phyloP scores from a whole-genome alignment of 2,113 vertebrate species.

The Melanerpes aurifrons region DNA sequence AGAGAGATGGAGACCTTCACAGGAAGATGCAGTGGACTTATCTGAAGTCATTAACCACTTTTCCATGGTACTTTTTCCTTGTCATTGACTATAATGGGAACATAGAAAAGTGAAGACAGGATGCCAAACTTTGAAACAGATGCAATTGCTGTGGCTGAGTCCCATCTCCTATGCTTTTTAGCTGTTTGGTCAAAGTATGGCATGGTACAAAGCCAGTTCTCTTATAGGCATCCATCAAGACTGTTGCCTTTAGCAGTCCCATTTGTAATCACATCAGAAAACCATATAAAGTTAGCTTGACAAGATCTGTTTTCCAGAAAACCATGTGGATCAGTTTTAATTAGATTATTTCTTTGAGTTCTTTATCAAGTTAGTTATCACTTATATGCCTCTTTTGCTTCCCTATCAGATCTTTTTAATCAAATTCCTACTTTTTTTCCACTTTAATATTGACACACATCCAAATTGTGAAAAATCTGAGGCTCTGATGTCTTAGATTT shows the following conservation, averaged over 20 bases:
- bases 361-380: conserved; percentile 59
- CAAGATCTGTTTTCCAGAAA: conserved; percentile 63
- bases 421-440: conserved; percentile 28
- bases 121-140: conserved; percentile 29
- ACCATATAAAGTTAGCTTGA: conserved; percentile 49
- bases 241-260: conserved; percentile 21
- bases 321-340: conserved; percentile 28
- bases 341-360: conserved; percentile 48
- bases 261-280: conserved; percentile 67
- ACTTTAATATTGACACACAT: conserved; percentile 27
- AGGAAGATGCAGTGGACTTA: background rate
- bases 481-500: background rate
- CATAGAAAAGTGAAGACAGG: background rate
- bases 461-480: conserved; percentile 24
- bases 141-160: background rate
- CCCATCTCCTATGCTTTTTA: conserved; percentile 21
- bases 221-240: conserved; percentile 13
- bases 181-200: background rate
- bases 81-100: background rate
- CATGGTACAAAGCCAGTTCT: background rate
- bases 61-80: background rate
- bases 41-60: background rate
- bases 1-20: background rate
- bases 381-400: conserved; percentile 20
- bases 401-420: conserved; percentile 60